Base-by-base conservation (phyloP, 2,888 invertebrate genomes). In the Caenorhabditis japonica region DNA sequence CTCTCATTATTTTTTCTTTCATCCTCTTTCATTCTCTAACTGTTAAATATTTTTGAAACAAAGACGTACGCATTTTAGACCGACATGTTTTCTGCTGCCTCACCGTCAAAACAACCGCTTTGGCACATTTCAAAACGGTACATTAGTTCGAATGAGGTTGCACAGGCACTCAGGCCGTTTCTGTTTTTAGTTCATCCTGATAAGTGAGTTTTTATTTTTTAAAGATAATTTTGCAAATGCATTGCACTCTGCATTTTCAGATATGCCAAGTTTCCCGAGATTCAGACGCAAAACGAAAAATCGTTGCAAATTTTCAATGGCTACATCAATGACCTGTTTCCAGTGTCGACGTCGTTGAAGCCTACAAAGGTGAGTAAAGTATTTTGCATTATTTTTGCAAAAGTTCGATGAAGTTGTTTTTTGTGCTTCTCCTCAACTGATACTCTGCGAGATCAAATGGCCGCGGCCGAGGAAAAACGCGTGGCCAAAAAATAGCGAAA, bases 171-270 rank as follows among this genome's bases (percentile, higher is more conserved):
- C 15, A 79, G 89, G 19, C 90, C 89, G 8, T 89, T 90, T 76
- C 88, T 88, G 77, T 89, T 89, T 69, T 85, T 86, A 49, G 89
- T 90, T 13, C 90, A 90, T 85, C 90, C 90, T 13, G 90, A 90
- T 76, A 80, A 89, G 75, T 70, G 7, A 41, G 58, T 44, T 25
- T 44, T 33, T 15, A 10, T 10, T 21, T 44, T 46, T 47, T 36
- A 19, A n/a, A n/a, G n/a, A 19, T 4, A 7, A 1, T 4, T 36
- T 27, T 27, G 15, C 5, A 17, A 23, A 5, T 13, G 21, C 2
- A 44, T 21, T 25, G 19, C 4, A 46, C 30, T 49, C 3, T 51
- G 8, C n/a, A 8, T 33, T 17, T 73, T 52, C 36, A 75, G 75
- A 34, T 90, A 89, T 84, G 88, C 88, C 10, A 85, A 85, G 66